Conservation (phyloP, 2,888 invertebrate genomes). For the Caenorhabditis drosophilae region DNA sequence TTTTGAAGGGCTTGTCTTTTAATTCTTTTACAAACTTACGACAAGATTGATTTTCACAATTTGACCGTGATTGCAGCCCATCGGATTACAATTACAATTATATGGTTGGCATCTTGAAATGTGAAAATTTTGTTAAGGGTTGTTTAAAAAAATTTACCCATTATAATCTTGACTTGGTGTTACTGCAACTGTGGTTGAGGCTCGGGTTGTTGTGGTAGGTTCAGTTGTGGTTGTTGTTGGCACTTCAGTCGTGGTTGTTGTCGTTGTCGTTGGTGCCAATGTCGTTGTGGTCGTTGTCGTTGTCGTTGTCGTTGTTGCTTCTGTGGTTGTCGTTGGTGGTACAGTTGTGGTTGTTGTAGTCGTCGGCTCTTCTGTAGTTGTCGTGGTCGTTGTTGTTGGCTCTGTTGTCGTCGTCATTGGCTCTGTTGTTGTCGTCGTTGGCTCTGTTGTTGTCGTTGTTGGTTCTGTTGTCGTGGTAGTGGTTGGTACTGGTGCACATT, state of each 20-base stretch:
- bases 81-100: constrained; percentile 33
- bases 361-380: constrained; percentile 15
- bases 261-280: constrained; percentile 10
- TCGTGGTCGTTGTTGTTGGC: constrained; percentile 5
- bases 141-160: not conserved
- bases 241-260: constrained; percentile 8
- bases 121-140: not conserved
- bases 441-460: constrained; percentile 20
- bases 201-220: constrained; percentile 2
- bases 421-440: constrained; percentile 36
- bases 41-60: constrained; percentile 44
- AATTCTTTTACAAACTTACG: constrained; percentile 13
- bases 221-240: constrained; percentile 22
- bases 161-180: constrained; percentile 20
- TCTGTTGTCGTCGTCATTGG: constrained; percentile 30
- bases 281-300: constrained; percentile 40
- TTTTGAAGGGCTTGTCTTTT: not conserved
- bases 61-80: constrained; percentile 33
- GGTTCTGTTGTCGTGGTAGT: constrained; percentile 28
- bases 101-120: constrained; percentile 13
- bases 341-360: constrained; percentile 19
- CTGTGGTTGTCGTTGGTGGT: constrained; percentile 24
- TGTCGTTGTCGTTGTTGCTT: constrained; percentile 21
- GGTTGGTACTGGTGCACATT: constrained; percentile 36
- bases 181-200: constrained; percentile 17